A percentile compares a stretch with the other conserved stretches of the same genome.
phyloP scores from a whole-genome alignment of 1,140 invertebrate genomes.

The Dryas iulia region DNA sequence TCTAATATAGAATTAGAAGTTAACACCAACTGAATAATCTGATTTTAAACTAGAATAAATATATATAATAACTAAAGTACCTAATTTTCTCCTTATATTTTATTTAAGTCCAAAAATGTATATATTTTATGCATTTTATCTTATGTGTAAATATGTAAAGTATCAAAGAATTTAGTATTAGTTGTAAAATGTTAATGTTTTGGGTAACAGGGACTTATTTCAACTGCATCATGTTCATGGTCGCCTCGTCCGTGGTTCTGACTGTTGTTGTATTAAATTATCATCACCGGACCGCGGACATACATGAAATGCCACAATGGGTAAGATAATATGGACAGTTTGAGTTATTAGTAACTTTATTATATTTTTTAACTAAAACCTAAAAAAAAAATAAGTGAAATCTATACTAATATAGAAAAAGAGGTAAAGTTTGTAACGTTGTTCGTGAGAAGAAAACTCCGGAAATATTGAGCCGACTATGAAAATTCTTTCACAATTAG shows the following conservation, averaged over 20 bases:
- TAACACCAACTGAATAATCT: neutral
- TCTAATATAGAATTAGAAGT: neutral
- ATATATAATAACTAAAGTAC: constrained; percentile 28
- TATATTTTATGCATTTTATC: neutral
- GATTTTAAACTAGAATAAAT: constrained; percentile 1
- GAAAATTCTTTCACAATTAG: too few relatives aligned
- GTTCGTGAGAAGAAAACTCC: too few relatives aligned
- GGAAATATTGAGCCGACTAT: too few relatives aligned
- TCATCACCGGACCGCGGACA: constrained; percentile 97
- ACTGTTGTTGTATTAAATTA: constrained; percentile 99
- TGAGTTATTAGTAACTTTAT: neutral
- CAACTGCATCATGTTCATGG: constrained; percentile 99
- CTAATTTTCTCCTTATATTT: constrained; percentile 55
- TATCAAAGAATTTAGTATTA: neutral
- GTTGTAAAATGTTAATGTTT: constrained; percentile 8
- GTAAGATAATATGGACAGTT: constrained; percentile 83
- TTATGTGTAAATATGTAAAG: neutral
- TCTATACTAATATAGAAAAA: too few relatives aligned
- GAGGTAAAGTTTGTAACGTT: too few relatives aligned
- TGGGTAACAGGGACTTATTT: constrained; percentile 95
- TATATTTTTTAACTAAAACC: too few relatives aligned
- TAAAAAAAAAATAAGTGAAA: too few relatives aligned
- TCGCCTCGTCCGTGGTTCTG: constrained; percentile 98
- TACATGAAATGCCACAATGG: constrained; percentile 97
- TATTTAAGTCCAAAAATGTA: neutral